Percentiles rank a stretch among this genome's conserved stretches.
Evolutionary conservation across 2,888 invertebrate species (phyloP).

Genomic region (Chymomyza amoena): DNA sequence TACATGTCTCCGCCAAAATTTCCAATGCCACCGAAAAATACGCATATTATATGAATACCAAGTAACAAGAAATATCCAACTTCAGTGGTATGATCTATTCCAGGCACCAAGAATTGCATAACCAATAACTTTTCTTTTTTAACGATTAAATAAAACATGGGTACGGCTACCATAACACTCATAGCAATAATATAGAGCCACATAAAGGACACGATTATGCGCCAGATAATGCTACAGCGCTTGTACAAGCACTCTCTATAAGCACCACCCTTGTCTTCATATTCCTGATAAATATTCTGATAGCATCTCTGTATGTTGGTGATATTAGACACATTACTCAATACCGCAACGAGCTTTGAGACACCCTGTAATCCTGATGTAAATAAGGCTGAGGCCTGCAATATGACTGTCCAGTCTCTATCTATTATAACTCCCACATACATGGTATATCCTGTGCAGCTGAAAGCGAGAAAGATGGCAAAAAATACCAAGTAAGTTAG

Average conservation of each 20-base stretch:
- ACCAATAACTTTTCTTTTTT: too few species aligned
- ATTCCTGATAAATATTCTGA: conserved; percentile 49
- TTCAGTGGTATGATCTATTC: too few species aligned
- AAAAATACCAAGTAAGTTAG: conserved; percentile 43
- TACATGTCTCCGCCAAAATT: too few species aligned
- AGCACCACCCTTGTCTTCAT: conserved; percentile 33
- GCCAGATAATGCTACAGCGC: conserved; percentile 31
- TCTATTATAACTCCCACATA: conserved; percentile 49
- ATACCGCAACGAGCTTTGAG: conserved; percentile 22
- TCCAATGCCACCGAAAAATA: too few species aligned
- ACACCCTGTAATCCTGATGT: conserved; percentile 52
- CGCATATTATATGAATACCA: too few species aligned
- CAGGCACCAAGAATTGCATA: too few species aligned
- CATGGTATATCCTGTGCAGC: conserved; percentile 56
- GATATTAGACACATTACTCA: conserved; percentile 1
- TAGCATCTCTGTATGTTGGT: conserved; percentile 22
- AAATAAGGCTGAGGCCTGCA: conserved; percentile 47
- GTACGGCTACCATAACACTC: conserved; percentile 26
- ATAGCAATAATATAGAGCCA: conserved; percentile 16
- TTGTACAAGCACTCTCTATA: conserved; percentile 40
- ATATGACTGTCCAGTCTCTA: conserved; percentile 48
- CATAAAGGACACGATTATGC: conserved; percentile 33
- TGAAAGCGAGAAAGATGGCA: conserved; percentile 34
- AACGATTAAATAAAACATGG: conserved; percentile 35
- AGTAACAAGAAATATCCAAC: too few species aligned